Percentiles rank a stretch among this genome's conserved stretches.
These are phyloP conservation scores for Orestias chungarensis DNA, from an alignment of 2,797 vertebrate genomes.

Conservation along the genomic window DNA sequence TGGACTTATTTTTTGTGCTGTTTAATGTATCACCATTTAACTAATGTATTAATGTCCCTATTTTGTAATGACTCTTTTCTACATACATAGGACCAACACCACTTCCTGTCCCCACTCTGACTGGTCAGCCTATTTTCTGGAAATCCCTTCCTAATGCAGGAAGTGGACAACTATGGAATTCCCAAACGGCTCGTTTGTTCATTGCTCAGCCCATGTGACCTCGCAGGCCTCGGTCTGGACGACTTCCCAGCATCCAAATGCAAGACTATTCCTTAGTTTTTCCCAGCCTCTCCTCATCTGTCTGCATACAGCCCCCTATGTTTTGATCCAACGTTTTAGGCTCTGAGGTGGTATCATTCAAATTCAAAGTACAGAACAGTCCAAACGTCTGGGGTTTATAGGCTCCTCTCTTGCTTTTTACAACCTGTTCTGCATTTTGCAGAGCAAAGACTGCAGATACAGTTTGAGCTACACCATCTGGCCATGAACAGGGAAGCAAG, in stretches of 20 bases:
- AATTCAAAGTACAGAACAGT: not conserved
- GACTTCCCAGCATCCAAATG: constrained; percentile 28
- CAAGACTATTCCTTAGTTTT: constrained; percentile 7
- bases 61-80: not conserved
- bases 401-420: constrained; percentile 3
- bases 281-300: not conserved
- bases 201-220: constrained; percentile 51
- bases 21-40: not conserved
- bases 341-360: not conserved
- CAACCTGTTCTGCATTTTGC: constrained; percentile 3
- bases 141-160: constrained; percentile 36
- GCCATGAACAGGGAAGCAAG: constrained; percentile 30
- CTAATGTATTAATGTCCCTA: not conserved
- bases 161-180: constrained; percentile 55
- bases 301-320: not conserved
- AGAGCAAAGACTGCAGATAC: constrained; percentile 27
- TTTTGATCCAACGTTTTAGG: constrained; percentile 2
- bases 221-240: constrained; percentile 28
- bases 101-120: constrained; percentile 44
- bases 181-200: constrained; percentile 32
- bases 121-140: constrained; percentile 36
- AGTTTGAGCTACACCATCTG: constrained; percentile 61
- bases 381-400: constrained; percentile 5
- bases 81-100: not conserved
- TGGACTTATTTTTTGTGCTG: not conserved